Conservation (phyloP, 2,888 invertebrate genomes). For the Alcis repandata region DNA sequence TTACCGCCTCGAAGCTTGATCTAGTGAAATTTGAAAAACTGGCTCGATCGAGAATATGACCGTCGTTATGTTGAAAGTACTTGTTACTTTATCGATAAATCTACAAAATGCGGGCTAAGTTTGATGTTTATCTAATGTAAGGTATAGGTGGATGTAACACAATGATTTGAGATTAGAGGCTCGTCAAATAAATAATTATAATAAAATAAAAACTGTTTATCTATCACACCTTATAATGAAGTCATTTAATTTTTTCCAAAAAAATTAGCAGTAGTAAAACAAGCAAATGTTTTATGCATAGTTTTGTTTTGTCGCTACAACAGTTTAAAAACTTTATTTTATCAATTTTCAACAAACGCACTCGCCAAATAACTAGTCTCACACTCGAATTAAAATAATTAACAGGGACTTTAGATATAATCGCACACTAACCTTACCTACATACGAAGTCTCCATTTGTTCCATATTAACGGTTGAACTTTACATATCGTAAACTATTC, state of each 20-base stretch:
- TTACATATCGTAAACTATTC: constrained; percentile 24
- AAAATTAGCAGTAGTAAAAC: no score
- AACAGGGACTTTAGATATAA: neutral
- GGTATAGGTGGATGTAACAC: neutral
- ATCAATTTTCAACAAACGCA: no score
- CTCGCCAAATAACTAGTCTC: no score
- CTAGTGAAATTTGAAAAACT: constrained; percentile 46
- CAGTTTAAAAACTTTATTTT: no score
- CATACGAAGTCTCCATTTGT: no score
- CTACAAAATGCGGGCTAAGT: constrained; percentile 7
- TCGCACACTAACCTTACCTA: neutral
- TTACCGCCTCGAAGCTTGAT: constrained; percentile 23
- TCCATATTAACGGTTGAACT: constrained; percentile 27
- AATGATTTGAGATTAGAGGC: neutral
- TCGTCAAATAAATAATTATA: no score
- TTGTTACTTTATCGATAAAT: constrained; percentile 17
- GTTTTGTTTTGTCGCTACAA: no score
- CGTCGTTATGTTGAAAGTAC: constrained; percentile 19
- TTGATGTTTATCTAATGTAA: neutral
- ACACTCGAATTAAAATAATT: no score
- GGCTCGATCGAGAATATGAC: constrained; percentile 19
- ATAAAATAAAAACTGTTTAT: neutral
- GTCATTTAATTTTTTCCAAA: no score
- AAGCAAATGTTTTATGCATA: no score
- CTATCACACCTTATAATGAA: no score